Evolutionary conservation across 2,797 vertebrate species (phyloP), one percentile per base, ranked within the genome.

Genomic region (Setipinna tenuifilis): DNA sequence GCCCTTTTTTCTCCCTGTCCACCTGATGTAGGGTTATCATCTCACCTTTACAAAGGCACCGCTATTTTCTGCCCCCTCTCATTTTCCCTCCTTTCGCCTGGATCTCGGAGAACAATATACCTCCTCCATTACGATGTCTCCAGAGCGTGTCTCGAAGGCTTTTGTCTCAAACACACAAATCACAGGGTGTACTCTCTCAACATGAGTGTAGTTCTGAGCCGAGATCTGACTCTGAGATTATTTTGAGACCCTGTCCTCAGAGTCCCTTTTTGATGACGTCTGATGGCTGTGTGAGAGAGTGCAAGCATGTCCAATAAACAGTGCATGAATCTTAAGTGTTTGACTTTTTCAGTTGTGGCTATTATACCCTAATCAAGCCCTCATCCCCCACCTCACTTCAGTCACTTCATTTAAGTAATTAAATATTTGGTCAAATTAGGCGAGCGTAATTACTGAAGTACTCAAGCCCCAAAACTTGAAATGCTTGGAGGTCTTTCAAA

Each of bases 1-100:
- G 6, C 68, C 17, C 31, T 3, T 71, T 88, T 88, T 86, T 85
- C 83, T 62, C 9, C n/a, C 61, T 62, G 6, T 25, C 61, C 61
- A n/a, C 16, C 83, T 59, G 85, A 78, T 85, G 86, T 82, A 85
- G 61, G 83, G 87, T 84, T 82, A 82, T 84, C 16, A 4, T 80
- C 81, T 23, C 83, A 80, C 84, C 82, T 71, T 71, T 85, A 86
- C 84, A 84, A 85, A 87, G 28, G 84, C 41, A 14, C 83, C 86
- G 81, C 84, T 84, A 65, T 86, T 88, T 87, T 86, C 62, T 82
- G 46, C 82, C 75, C 82, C 41, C 48, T 31, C 68, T 86, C 75
- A 46, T 83, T 90, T 87, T 46, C 57, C 54, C 44, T 35, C 28
- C 68, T 75, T 75, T 75, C 31, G 19, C 35, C 28, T 75, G 68